Evolutionary conservation across 2,888 invertebrate species (phyloP), one percentile per base, ranked within the genome.

Genomic region (Macrophya alboannulata): DNA sequence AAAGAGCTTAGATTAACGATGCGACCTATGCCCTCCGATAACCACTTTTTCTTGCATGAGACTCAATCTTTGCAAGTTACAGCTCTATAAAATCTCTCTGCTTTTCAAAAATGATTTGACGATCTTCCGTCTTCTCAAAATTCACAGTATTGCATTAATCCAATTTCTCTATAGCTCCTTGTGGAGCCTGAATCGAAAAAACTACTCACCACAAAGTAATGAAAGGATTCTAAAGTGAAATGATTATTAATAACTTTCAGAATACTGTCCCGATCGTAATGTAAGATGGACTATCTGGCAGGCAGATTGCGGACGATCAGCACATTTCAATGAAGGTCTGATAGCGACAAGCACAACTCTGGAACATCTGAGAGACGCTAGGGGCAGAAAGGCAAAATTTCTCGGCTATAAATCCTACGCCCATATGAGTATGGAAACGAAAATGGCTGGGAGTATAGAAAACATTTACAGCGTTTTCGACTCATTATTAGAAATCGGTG

Each of bases 391-490:
- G 90, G 98, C 98, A 0, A 94, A 96, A 88, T 90, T 96, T 17
- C 94, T 99, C 12, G 98, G 99, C 0, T 99, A 96, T 92, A 95
- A 97, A 87, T 96, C 95, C 84, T 99, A 95, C 93, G 97, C 96
- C 0, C 96, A 98, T 62, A 96, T 99, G 96, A 98, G 97, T 59
- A 98, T 99, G 98, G 96, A 97, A 94, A 98, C 98, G 0, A 99
- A 98, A 95, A 97, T 99, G 98, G 98, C 98, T 9, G 97, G 97
- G 10, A 96, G 95, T 87, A 94, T 97, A 17, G 96, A 97, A 83
- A 97, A 97, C 92, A 96, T 98, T 0, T 94, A 96, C 88, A 95
- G 95, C 86, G 95, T 97, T 86, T 94, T 99, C 43, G 95, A 96
- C 84, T 95, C 94, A 87, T 94, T 98, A 55, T 92, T 96, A 0